Percentiles rank a stretch among this genome's conserved stretches.
Conservation (phyloP, 1,140 invertebrate species). For the Spodoptera frugiperda region DNA sequence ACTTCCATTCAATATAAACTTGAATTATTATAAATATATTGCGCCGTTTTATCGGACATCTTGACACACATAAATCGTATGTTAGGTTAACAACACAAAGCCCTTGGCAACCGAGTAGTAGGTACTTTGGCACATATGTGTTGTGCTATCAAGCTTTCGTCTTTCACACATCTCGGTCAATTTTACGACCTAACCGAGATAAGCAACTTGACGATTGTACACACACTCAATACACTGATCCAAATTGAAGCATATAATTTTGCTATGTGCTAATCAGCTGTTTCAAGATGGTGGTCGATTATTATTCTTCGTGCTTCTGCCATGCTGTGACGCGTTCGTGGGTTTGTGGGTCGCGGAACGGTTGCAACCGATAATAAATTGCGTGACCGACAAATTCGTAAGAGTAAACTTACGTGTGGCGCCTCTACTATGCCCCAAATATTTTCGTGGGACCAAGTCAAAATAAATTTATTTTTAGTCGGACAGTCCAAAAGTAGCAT, state of each 20-base stretch:
- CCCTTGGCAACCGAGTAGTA: constrained; percentile 35
- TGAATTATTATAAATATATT: constrained; percentile 29
- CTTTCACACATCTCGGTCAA: constrained; percentile 40
- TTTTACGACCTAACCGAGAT: constrained; percentile 38
- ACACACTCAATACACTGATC: constrained; percentile 8
- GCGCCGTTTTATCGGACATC: constrained; percentile 30
- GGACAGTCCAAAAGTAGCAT: neutral
- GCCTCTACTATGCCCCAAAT: constrained; percentile 58
- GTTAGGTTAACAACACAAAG: constrained; percentile 38
- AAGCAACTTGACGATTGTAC: constrained; percentile 9
- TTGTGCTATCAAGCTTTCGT: constrained; percentile 33
- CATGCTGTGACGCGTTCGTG: constrained; percentile 52
- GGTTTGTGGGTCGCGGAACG: constrained; percentile 73
- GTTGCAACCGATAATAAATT: constrained; percentile 66
- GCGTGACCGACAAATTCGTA: constrained; percentile 63
- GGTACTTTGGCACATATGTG: neutral
- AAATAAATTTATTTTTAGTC: constrained; percentile 22
- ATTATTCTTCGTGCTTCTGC: constrained; percentile 59
- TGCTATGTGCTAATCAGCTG: constrained; percentile 35
- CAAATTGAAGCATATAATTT: constrained; percentile 28
- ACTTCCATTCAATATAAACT: constrained; percentile 7
- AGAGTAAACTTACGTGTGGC: constrained; percentile 53
- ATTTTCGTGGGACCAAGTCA: constrained; percentile 48
- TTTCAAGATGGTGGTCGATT: constrained; percentile 50
- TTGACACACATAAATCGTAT: constrained; percentile 39